Conservation (phyloP, 1,140 invertebrate species). For the Drosophila arawakana region DNA sequence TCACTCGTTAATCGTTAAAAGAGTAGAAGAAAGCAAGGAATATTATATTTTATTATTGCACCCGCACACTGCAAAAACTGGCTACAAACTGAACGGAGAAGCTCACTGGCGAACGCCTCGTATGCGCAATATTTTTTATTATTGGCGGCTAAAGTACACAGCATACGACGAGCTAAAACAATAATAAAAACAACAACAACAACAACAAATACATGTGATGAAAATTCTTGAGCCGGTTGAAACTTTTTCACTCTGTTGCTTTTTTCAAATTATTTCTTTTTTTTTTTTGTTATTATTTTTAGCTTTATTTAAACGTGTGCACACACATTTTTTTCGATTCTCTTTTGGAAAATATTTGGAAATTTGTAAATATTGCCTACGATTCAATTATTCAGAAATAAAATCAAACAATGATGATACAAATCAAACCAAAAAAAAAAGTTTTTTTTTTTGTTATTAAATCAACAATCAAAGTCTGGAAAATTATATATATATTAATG, state of each 20-base stretch:
- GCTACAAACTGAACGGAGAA: slow-evolving; percentile 65
- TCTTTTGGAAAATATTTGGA: slow-evolving; percentile 57
- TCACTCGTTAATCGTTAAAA: slow-evolving; percentile 14
- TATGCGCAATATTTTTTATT: slow-evolving; percentile 71
- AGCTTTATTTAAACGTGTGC: slow-evolving; percentile 55
- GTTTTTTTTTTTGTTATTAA: too few species aligned
- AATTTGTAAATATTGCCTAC: slow-evolving; percentile 22
- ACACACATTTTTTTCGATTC: slow-evolving; percentile 39
- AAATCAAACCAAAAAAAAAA: slow-evolving; percentile 2
- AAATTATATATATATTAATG: slow-evolving; percentile 1
- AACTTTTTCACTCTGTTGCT: slow-evolving; percentile 46
- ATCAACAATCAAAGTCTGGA: slow-evolving; percentile 9
- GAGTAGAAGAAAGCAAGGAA: slow-evolving; percentile 11
- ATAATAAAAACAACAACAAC: slow-evolving; percentile 31
- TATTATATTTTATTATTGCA: slow-evolving; percentile 43
- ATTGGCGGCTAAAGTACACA: slow-evolving; percentile 75
- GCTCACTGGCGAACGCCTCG: slow-evolving; percentile 47
- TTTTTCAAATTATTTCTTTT: slow-evolving; percentile 19
- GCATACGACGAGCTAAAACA: slow-evolving; percentile 39
- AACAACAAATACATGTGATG: slow-evolving; percentile 13
- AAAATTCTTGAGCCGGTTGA: slow-evolving; percentile 56
- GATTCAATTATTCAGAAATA: slow-evolving; percentile 15
- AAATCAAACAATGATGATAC: background rate
- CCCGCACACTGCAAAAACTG: slow-evolving; percentile 68
- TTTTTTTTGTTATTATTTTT: slow-evolving; percentile 55